A percentile compares a stretch with the other conserved stretches of the same genome.
Evolutionary conservation across 2,797 vertebrate species (phyloP).

Genomic region (Atherinosoma microstoma): DNA sequence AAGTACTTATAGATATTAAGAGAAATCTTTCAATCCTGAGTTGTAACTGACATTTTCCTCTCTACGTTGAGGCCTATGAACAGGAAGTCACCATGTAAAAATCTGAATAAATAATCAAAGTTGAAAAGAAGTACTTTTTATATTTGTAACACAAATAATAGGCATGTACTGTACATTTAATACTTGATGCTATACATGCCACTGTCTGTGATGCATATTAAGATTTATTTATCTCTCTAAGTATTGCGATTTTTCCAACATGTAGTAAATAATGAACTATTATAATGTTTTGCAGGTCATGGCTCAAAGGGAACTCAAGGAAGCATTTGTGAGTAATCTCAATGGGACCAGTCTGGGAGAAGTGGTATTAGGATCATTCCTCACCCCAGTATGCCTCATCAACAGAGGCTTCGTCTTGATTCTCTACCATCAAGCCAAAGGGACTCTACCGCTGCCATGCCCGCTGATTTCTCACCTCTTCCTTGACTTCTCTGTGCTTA

Average conservation of each 20-base stretch:
- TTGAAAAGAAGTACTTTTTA: background rate
- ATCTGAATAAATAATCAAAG: background rate
- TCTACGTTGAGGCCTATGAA: background rate
- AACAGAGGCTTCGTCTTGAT: conserved; percentile 88
- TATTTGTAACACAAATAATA: background rate
- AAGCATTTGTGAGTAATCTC: conserved; percentile 92
- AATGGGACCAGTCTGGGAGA: conserved; percentile 92
- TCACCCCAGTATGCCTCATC: conserved; percentile 87
- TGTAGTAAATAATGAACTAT: background rate
- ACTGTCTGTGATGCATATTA: background rate
- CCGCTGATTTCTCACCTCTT: conserved; percentile 81
- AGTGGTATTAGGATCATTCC: conserved; percentile 85
- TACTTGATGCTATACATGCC: background rate
- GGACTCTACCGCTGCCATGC: conserved; percentile 71
- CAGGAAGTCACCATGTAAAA: background rate
- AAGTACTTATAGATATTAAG: background rate
- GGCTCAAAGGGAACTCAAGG: conserved; percentile 88
- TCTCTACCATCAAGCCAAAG: conserved; percentile 73
- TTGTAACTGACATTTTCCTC: background rate
- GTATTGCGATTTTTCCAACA: background rate
- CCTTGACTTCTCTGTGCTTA: conserved; percentile 87
- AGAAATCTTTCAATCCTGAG: background rate
- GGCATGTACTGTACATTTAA: background rate
- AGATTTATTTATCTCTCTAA: background rate
- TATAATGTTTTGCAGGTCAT: conserved; percentile 79